Evolutionary conservation across 2,113 vertebrate species (phyloP).

Genomic region (Peromyscus maniculatus): DNA sequence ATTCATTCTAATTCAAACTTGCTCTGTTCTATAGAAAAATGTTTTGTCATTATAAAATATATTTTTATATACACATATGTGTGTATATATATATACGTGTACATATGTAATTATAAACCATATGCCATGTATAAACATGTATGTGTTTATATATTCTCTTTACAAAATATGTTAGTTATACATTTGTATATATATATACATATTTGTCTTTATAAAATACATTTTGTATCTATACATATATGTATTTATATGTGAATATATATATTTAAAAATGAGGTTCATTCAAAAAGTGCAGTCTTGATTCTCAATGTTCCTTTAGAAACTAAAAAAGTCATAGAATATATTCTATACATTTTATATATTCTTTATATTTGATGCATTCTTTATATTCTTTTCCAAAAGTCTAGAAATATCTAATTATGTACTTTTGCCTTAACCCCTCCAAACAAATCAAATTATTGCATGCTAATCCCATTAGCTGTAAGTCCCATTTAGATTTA

Average conservation of each 20-base stretch:
- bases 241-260: not conserved
- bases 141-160: not conserved
- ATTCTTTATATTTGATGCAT: not conserved
- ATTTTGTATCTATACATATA: not conserved
- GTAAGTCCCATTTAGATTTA: slow-evolving; percentile 45
- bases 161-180: not conserved
- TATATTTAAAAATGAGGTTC: not conserved
- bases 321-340: slow-evolving; percentile 48
- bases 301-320: slow-evolving; percentile 38
- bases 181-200: not conserved
- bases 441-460: slow-evolving; percentile 56
- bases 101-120: not conserved
- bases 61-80: not conserved
- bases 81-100: not conserved
- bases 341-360: slow-evolving; percentile 23
- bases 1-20: not conserved
- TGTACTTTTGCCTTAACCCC: slow-evolving; percentile 34
- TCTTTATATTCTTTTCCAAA: slow-evolving; percentile 33
- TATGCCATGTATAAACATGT: not conserved
- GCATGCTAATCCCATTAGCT: slow-evolving; percentile 32
- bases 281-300: not conserved
- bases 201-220: slow-evolving; percentile 33
- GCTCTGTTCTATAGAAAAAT: not conserved
- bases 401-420: slow-evolving; percentile 53
- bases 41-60: not conserved